phyloP scores from a whole-genome alignment of 2,797 vertebrate genomes.

The Cheirogaleus major region DNA sequence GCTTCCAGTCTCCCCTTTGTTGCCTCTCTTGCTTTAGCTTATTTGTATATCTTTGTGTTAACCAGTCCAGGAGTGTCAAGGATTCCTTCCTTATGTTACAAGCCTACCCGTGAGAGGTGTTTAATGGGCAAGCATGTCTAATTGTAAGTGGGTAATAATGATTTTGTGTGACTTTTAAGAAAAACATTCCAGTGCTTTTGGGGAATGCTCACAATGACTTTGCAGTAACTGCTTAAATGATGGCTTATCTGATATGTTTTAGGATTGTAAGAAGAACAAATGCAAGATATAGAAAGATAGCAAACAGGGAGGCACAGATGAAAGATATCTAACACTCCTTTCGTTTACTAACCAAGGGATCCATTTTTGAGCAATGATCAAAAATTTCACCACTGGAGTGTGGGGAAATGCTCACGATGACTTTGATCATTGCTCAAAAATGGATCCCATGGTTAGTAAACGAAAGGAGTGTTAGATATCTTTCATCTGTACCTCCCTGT shows the following conservation, averaged over 20 bases:
- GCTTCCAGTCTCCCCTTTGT: background rate
- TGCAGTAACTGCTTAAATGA: background rate
- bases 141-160: background rate
- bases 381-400: too few relatives aligned
- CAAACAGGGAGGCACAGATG: background rate
- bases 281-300: background rate
- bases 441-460: background rate
- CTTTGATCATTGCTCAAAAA: background rate
- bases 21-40: background rate
- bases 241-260: background rate
- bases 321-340: background rate
- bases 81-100: constrained; percentile 14
- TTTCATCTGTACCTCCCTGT: background rate
- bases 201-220: background rate
- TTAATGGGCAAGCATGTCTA: background rate
- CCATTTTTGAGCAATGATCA: background rate
- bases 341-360: background rate
- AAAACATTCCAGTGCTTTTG: background rate
- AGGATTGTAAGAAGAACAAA: background rate
- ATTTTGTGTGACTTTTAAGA: constrained; percentile 14
- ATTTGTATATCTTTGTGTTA: background rate
- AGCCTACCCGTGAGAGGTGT: background rate
- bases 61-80: background rate
- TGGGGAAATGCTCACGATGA: background rate
- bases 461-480: background rate